phyloP scores from a whole-genome alignment of 1,140 invertebrate species.

The Achatina immaculata region DNA sequence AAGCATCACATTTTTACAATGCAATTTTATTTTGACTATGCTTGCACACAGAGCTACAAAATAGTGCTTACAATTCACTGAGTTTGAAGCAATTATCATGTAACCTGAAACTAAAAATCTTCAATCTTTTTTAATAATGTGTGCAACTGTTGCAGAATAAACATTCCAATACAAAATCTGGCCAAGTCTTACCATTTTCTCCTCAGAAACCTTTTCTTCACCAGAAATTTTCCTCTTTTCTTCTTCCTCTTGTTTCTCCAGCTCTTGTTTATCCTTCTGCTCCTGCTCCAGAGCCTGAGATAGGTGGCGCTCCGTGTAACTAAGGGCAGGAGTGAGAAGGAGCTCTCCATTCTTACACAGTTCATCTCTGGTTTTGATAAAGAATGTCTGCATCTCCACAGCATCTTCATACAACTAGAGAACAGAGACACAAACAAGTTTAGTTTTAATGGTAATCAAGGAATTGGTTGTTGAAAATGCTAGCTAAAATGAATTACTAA shows the following conservation, averaged over 20 bases:
- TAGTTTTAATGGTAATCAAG: too few species aligned
- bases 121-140: too few species aligned
- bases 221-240: constrained; percentile 73
- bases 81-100: too few species aligned
- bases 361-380: constrained; percentile 80
- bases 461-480: too few species aligned
- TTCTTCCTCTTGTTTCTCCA: constrained; percentile 82
- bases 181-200: constrained; percentile 10
- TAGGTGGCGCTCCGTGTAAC: constrained; percentile 77
- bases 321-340: constrained; percentile 88
- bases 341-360: constrained; percentile 79
- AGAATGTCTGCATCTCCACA: constrained; percentile 92
- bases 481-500: too few species aligned
- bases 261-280: constrained; percentile 82
- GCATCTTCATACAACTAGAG: constrained; percentile 92
- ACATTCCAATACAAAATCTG: too few species aligned
- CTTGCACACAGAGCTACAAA: too few species aligned
- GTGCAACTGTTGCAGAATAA: too few species aligned
- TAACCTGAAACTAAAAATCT: too few species aligned
- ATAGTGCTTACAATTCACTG: too few species aligned
- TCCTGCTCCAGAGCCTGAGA: constrained; percentile 79
- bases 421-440: constrained; percentile 33
- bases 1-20: too few species aligned
- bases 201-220: constrained; percentile 35
- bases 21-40: too few species aligned